Evolutionary conservation across 2,888 invertebrate genomes (phyloP).

Genomic region (Anorthoa munda): DNA sequence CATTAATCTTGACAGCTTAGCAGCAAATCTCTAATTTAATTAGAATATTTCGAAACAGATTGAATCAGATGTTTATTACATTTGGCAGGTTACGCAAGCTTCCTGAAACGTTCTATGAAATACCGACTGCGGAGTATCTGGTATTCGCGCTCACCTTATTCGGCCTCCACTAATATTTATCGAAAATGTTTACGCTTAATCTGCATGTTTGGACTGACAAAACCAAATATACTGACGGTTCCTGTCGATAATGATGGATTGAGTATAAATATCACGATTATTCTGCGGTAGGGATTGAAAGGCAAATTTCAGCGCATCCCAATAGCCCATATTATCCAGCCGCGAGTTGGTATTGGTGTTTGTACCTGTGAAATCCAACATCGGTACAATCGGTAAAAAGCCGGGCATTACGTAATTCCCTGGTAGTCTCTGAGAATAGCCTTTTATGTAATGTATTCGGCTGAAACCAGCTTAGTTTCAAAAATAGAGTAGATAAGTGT

Average conservation of each 20-base stretch:
- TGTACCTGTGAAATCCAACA: too few relatives aligned
- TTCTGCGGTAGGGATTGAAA: slow-evolving; percentile 11
- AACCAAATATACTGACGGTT: slow-evolving; percentile 11
- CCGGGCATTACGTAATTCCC: not conserved
- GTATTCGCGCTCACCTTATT: slow-evolving; percentile 21
- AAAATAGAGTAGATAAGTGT: too few relatives aligned
- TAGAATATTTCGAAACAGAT: not conserved
- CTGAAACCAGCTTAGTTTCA: not conserved
- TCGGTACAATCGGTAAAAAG: not conserved
- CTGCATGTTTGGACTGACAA: slow-evolving; percentile 35
- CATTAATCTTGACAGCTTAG: not conserved
- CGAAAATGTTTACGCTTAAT: slow-evolving; percentile 42
- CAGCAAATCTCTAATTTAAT: not conserved
- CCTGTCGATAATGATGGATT: slow-evolving; percentile 23
- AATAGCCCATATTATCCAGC: not conserved
- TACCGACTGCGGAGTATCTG: not conserved
- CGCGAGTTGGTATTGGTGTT: not conserved
- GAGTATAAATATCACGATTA: slow-evolving; percentile 34
- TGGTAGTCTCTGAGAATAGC: not conserved
- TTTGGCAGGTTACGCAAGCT: slow-evolving; percentile 3
- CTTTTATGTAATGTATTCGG: not conserved
- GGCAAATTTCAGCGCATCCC: slow-evolving; percentile 19
- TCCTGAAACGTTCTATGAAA: slow-evolving; percentile 3
- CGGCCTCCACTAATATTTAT: slow-evolving; percentile 40
- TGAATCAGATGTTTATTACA: not conserved